A percentile compares a stretch with the other conserved stretches of the same genome.
Evolutionary conservation across 2,888 invertebrate species (phyloP).

Genomic region (Geophilus truncorum): DNA sequence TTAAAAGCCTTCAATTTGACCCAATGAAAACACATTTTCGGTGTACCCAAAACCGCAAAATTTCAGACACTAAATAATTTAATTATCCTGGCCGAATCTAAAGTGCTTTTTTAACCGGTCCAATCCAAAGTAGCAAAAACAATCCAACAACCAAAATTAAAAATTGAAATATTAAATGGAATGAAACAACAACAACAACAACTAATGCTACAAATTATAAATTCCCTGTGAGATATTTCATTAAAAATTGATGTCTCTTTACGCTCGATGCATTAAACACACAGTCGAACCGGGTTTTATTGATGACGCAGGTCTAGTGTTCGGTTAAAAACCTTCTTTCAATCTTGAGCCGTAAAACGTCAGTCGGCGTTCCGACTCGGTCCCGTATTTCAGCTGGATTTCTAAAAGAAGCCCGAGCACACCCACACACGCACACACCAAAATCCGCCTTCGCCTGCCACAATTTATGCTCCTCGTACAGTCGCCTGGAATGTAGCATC

Average conservation of each 20-base stretch:
- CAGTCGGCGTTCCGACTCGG: not conserved
- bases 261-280: not conserved
- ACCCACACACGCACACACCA: not conserved
- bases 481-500: not conserved
- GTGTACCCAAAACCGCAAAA: no score
- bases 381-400: not conserved
- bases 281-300: not conserved
- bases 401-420: not conserved
- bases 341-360: not conserved
- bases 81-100: no score
- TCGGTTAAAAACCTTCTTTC: conserved; percentile 6
- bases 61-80: no score
- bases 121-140: no score
- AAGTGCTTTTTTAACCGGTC: no score
- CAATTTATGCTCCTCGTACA: not conserved
- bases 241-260: not conserved
- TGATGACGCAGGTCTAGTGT: conserved; percentile 8
- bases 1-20: no score
- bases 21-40: no score
- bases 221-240: no score
- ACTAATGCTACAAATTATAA: no score
- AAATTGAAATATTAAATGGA: no score
- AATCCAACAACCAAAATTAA: no score
- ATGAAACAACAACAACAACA: no score
- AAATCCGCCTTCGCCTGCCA: not conserved